Base-by-base conservation (phyloP, 2,888 invertebrate genomes). In the Conus canariensis region DNA sequence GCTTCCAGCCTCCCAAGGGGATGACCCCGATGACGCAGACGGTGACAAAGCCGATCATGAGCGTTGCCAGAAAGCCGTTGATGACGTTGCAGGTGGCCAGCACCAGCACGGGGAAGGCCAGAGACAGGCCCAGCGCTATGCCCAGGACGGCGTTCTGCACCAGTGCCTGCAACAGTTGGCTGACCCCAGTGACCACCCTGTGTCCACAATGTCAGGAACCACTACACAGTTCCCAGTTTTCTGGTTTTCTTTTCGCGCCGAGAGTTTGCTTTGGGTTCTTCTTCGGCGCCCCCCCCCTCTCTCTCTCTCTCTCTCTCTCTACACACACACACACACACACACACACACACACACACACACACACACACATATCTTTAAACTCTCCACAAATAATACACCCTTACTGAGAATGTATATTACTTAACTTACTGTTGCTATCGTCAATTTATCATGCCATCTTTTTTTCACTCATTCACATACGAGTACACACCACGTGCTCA, bases 1-100 rank as follows among this genome's bases (percentile, higher is more conserved):
- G 93, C 91, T 95, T 95, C 95, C 95, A 96, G 0, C 96, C 96
- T 6, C 92, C 93, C 19, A 95, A 83, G 1, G 95, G 95, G 59
- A 96, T 95, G 70, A 95, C 90, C 7, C 95, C 96, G 19, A 96
- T 90, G 25, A 96, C 95, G 90, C 94, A 94, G 1, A 93, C 92
- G 2, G 95, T 95, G 56, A 95, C 94, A 25, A 94, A 92, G 45
- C 92, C 91, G 82, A 96, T 96, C 90, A 93, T 94, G 10, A 94
- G 30, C 1, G 95, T 95, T 30, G 96, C 95, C 58, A 96, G 88
- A 45, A 94, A 91, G 12, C 95, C 95, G 16, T 95, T 93, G 88
- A 95, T 90, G 85, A 95, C 85, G 92, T 96, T 95, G 56, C 93
- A 86, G 9, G 96, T 96, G 25, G 95, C 94, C 1, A 96, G 30